Conservation (phyloP, 2,888 invertebrate species). For the Drosophila glabriapex region DNA sequence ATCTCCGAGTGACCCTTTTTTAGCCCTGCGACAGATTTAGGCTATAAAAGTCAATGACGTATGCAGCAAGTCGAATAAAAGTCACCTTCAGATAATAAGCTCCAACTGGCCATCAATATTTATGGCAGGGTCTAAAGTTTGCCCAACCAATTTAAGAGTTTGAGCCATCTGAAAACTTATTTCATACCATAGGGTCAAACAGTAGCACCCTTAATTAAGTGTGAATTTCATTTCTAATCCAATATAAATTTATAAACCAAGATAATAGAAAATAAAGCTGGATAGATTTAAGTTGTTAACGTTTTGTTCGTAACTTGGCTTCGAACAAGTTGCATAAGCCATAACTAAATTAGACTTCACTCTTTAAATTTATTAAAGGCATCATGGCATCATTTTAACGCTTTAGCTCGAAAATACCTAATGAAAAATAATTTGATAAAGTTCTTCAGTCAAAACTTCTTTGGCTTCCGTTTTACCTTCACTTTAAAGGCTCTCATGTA, state of each 20-base stretch:
- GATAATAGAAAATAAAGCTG: neutral
- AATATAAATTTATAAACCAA: neutral
- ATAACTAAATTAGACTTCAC: too few relatives aligned
- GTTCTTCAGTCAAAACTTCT: constrained; percentile 6
- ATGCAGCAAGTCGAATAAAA: constrained; percentile 38
- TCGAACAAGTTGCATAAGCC: neutral
- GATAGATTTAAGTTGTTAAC: neutral
- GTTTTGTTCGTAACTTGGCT: neutral
- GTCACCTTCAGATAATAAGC: constrained; percentile 53
- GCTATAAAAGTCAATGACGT: constrained; percentile 65
- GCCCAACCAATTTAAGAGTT: constrained; percentile 50
- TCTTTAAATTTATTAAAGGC: too few relatives aligned
- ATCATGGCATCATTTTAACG: neutral
- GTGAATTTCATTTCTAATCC: constrained; percentile 1
- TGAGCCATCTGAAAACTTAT: constrained; percentile 33
- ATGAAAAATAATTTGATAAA: constrained; percentile 10
- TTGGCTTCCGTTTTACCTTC: constrained; percentile 29
- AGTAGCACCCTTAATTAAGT: constrained; percentile 24
- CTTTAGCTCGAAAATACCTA: neutral
- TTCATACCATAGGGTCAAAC: constrained; percentile 29
- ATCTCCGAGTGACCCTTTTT: constrained; percentile 31
- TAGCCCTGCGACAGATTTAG: constrained; percentile 30
- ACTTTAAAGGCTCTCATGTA: constrained; percentile 34
- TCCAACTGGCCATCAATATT: constrained; percentile 67
- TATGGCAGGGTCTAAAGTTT: constrained; percentile 57